Evolutionary conservation across 2,797 vertebrate genomes (phyloP), one percentile per base, ranked within the genome.

Genomic region (Catostomus latipinnis): DNA sequence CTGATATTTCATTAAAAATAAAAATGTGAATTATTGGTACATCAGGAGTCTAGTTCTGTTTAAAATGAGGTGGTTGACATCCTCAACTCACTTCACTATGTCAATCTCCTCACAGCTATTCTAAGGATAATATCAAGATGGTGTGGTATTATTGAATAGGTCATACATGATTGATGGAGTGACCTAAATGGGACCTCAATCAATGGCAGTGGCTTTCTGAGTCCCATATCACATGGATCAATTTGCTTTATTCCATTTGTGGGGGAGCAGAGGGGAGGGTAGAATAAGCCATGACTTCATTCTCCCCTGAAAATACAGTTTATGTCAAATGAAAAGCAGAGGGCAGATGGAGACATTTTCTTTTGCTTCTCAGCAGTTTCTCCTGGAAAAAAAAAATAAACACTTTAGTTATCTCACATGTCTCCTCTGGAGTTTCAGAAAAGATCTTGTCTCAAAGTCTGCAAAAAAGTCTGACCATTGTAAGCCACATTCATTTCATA

Each of bases 221-320:
- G 70, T 18, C 53, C 81, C 72, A 73, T 76, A 81, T 81, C 75
- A 65, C 50, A 53, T 73, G 22, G 83, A 83, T 86, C 74, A 52
- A 74, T 84, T 76, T 48, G 67, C 53, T 84, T 52, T 81, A 70
- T 82, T 78, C 62, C 69, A 65, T 49, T 54, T 50, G 6, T 61
- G 81, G 76, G 71, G 53, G 57, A 14, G 14, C 68, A 45, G 50
- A 16, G 22, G 68, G 52, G 11, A 52, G 2, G 34, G 34, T 22
- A 49, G 71, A 79, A 16, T 52, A 46, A 71, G 34, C 43, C 43
- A 43, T 56, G 52, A 72, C 62, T 81, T 57, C 49, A 79, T 74
- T 16, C 53, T 48, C 62, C 34, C 4, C 6, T 53, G 76, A 66
- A 22, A 60, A 56, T 68, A 49, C 62, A 56, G 16, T 45, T 22